Conservation (phyloP, 2,888 invertebrate species). For the Vesta saturnalis region DNA sequence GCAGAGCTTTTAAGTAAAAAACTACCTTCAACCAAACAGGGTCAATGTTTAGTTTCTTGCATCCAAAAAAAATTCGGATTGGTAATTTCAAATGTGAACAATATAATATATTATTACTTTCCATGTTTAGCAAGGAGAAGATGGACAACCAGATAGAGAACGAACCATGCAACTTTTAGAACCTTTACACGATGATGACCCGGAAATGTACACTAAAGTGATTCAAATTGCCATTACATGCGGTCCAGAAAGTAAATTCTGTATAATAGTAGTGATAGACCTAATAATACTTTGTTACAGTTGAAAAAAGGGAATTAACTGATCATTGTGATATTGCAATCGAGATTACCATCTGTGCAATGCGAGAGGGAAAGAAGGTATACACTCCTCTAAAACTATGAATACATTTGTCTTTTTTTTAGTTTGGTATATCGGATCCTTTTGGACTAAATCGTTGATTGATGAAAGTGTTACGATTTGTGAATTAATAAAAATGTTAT, state of each 20-base stretch:
- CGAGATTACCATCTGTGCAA: constrained; percentile 16
- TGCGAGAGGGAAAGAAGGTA: constrained; percentile 26
- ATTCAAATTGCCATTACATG: constrained; percentile 61
- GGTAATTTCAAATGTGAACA: constrained; percentile 53
- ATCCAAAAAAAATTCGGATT: constrained; percentile 62
- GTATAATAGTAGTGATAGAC: background rate
- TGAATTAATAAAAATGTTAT: too few relatives aligned
- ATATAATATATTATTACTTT: constrained; percentile 15
- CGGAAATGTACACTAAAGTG: constrained; percentile 55
- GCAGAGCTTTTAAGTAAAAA: constrained; percentile 55
- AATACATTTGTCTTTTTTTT: background rate
- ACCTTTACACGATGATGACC: constrained; percentile 57
- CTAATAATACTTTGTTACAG: background rate
- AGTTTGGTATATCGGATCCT: background rate
- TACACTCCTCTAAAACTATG: background rate
- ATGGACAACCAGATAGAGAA: constrained; percentile 43
- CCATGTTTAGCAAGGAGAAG: constrained; percentile 37
- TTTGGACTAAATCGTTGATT: background rate
- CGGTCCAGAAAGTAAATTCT: constrained; percentile 54
- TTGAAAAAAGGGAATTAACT: constrained; percentile 10
- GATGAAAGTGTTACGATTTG: too few relatives aligned
- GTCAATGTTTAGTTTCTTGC: constrained; percentile 64
- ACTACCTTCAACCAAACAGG: constrained; percentile 57
- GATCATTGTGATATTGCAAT: constrained; percentile 29
- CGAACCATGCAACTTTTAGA: constrained; percentile 55